phyloP scores from a whole-genome alignment of 2,888 invertebrate species.

The Cinara cedri region DNA sequence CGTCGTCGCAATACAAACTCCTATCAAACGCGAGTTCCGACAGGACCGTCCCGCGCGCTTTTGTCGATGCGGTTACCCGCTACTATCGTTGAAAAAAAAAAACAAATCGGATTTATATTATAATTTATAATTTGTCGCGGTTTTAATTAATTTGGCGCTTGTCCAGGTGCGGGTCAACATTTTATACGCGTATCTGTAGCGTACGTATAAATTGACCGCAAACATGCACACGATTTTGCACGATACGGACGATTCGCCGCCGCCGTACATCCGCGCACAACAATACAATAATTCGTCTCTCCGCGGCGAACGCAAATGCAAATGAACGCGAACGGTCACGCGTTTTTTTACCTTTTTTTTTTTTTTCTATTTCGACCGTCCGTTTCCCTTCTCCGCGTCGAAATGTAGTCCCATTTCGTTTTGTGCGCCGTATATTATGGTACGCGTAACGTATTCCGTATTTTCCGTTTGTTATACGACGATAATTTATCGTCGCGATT shows the following conservation, averaged over 20 bases:
- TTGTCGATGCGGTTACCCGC: too few species aligned
- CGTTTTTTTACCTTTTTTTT: too few species aligned
- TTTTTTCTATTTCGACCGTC: neutral
- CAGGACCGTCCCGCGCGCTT: too few species aligned
- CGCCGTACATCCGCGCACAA: neutral
- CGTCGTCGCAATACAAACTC: too few species aligned
- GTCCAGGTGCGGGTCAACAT: slow-evolving; percentile 15
- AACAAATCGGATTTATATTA: slow-evolving; percentile 14
- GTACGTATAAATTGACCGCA: slow-evolving; percentile 18
- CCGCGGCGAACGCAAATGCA: neutral
- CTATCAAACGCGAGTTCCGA: too few species aligned
- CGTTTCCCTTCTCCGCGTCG: neutral
- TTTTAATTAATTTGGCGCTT: slow-evolving; percentile 39
- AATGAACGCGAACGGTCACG: slow-evolving; percentile 44
- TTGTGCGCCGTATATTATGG: neutral
- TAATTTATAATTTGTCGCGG: neutral
- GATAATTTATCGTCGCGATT: slow-evolving; percentile 26
- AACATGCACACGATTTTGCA: slow-evolving; percentile 28
- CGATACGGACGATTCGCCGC: neutral
- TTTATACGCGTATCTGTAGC: too few species aligned
- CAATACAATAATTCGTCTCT: slow-evolving; percentile 9
- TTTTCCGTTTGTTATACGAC: neutral
- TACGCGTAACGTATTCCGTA: neutral
- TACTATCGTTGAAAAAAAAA: too few species aligned
- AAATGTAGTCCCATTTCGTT: slow-evolving; percentile 23